A percentile compares a stretch with the other conserved stretches of the same genome.
Conservation (phyloP, 2,113 vertebrate genomes). For the Neogale vison region DNA sequence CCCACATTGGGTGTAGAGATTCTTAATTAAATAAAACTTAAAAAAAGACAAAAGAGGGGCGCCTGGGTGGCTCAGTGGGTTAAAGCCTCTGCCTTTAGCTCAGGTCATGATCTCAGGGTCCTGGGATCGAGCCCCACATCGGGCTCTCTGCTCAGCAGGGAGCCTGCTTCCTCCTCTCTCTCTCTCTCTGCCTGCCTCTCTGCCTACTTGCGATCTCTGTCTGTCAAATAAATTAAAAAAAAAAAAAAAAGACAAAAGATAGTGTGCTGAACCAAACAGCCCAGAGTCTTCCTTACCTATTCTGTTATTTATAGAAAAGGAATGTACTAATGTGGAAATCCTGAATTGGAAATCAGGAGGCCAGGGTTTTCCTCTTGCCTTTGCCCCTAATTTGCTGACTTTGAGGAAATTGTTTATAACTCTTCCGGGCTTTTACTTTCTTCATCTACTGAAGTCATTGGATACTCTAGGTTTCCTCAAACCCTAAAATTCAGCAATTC, state of each 20-base stretch:
- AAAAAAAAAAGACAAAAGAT: not conserved
- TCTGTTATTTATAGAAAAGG: not conserved
- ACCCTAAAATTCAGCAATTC: not conserved
- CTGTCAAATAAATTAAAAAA: not conserved
- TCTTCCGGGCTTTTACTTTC: not conserved
- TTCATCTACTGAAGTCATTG: slow-evolving; percentile 2
- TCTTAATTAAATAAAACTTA: not conserved
- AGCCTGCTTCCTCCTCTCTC: too few relatives aligned
- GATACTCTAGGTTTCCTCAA: not conserved
- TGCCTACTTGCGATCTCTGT: too few relatives aligned
- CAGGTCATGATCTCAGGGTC: too few relatives aligned
- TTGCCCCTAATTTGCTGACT: not conserved
- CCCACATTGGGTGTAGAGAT: not conserved
- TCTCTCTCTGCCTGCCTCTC: too few relatives aligned
- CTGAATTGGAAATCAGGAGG: not conserved
- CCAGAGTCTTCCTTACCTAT: not conserved
- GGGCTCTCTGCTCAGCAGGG: too few relatives aligned
- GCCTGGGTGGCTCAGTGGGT: too few relatives aligned
- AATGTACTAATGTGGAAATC: not conserved
- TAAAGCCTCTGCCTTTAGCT: too few relatives aligned
- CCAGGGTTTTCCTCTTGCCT: not conserved
- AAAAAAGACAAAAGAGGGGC: not conserved
- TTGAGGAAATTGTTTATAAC: not conserved
- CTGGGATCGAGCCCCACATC: too few relatives aligned
- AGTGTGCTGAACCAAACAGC: not conserved